phyloP scores from a whole-genome alignment of 2,113 vertebrate genomes.

The Clarias macrocephalus region DNA sequence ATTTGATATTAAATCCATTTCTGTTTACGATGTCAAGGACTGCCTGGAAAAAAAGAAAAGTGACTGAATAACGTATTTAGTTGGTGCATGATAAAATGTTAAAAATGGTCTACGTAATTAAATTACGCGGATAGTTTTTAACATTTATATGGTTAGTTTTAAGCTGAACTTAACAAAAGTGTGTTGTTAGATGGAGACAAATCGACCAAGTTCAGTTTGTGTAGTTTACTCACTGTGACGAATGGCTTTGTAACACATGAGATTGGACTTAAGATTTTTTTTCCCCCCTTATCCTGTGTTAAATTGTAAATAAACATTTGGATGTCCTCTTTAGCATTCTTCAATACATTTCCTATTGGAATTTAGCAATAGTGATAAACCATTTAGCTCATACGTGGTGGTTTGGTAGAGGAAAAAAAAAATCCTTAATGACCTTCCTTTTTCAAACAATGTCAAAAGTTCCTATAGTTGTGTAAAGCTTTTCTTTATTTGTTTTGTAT shows the following conservation, averaged over 20 bases:
- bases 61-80: neutral
- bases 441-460: neutral
- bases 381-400: neutral
- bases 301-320: conserved; percentile 43
- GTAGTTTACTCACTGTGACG: conserved; percentile 31
- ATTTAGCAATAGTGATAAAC: conserved; percentile 27
- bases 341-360: conserved; percentile 15
- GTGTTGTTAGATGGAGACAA: neutral
- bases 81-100: neutral
- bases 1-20: neutral
- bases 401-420: neutral
- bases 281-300: neutral
- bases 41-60: conserved; percentile 5
- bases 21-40: neutral
- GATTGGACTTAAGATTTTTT: neutral
- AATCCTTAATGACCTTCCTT: neutral
- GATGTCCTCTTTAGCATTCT: conserved; percentile 14
- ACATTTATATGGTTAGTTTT: neutral
- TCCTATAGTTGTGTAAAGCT: neutral
- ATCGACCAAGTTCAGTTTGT: neutral
- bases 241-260: conserved; percentile 20
- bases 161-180: neutral
- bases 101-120: neutral
- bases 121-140: too few species aligned
- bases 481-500: neutral